phyloP scores from a whole-genome alignment of 1,140 invertebrate genomes.

The Agraylea sexmaculata region DNA sequence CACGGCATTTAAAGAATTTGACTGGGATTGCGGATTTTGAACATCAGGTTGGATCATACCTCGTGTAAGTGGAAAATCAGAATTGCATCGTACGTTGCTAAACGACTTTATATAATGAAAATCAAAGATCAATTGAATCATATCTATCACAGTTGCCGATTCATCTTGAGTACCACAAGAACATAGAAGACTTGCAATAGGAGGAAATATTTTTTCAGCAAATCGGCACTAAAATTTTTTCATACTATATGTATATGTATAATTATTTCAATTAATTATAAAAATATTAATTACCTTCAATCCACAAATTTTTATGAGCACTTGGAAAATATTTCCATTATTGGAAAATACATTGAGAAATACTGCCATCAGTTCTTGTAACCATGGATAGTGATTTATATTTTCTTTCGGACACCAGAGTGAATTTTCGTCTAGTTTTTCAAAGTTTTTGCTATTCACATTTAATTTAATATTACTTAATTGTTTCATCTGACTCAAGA shows the following conservation, averaged over 20 bases:
- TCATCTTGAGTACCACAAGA: neutral
- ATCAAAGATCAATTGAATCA: neutral
- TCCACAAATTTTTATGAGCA: conserved; percentile 21
- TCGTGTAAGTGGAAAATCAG: no score
- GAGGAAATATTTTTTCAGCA: neutral
- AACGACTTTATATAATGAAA: no score
- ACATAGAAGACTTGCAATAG: neutral
- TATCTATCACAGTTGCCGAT: neutral
- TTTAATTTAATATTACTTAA: no score
- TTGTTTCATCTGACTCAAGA: no score
- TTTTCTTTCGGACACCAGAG: conserved; percentile 10
- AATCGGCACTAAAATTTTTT: neutral
- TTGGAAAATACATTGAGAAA: conserved; percentile 18
- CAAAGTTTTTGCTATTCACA: no score
- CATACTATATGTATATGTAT: neutral
- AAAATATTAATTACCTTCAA: conserved; percentile 19
- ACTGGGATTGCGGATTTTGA: no score
- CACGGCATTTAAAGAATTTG: conserved; percentile 5
- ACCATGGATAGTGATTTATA: conserved; percentile 18
- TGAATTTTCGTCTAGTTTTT: no score
- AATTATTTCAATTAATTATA: neutral
- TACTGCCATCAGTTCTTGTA: conserved; percentile 16
- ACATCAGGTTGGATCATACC: no score
- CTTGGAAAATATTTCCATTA: conserved; percentile 16
- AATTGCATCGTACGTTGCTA: no score